phyloP scores from a whole-genome alignment of 2,888 invertebrate genomes.

The Anthoptus insignis region DNA sequence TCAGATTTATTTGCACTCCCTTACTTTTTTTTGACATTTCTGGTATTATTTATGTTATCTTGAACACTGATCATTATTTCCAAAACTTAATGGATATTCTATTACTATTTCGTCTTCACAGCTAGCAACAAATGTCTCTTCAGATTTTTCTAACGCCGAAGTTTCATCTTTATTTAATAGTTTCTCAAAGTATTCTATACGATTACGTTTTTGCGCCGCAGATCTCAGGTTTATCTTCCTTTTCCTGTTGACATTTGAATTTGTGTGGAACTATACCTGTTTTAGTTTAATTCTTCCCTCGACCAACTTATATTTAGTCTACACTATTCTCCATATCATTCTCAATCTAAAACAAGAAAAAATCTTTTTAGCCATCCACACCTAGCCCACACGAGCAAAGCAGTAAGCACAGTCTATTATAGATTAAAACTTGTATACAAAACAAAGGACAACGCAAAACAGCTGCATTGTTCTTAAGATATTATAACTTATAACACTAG shows the following conservation, averaged over 20 bases:
- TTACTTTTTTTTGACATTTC: too few relatives aligned
- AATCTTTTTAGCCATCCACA: background rate
- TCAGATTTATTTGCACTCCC: too few relatives aligned
- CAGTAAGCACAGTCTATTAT: background rate
- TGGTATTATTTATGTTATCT: too few relatives aligned
- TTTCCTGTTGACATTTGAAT: slow-evolving; percentile 48
- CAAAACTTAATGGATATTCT: slow-evolving; percentile 45
- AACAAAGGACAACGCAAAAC: too few relatives aligned
- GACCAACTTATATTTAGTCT: slow-evolving; percentile 48
- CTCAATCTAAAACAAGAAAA: slow-evolving; percentile 49
- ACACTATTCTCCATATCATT: slow-evolving; percentile 51
- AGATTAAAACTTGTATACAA: too few relatives aligned
- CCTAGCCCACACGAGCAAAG: too few relatives aligned
- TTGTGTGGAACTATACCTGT: slow-evolving; percentile 49
- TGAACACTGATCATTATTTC: slow-evolving; percentile 7
- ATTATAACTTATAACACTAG: too few relatives aligned
- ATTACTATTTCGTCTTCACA: slow-evolving; percentile 35
- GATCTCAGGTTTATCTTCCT: slow-evolving; percentile 43
- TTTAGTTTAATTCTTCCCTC: slow-evolving; percentile 51
- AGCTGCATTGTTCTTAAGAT: too few relatives aligned
- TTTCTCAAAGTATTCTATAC: slow-evolving; percentile 34
- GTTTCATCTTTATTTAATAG: slow-evolving; percentile 14
- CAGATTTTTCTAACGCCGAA: slow-evolving; percentile 39
- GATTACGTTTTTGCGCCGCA: slow-evolving; percentile 37
- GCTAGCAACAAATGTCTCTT: slow-evolving; percentile 32